Conservation (phyloP, 2,113 vertebrate species). For the Scomber colias region DNA sequence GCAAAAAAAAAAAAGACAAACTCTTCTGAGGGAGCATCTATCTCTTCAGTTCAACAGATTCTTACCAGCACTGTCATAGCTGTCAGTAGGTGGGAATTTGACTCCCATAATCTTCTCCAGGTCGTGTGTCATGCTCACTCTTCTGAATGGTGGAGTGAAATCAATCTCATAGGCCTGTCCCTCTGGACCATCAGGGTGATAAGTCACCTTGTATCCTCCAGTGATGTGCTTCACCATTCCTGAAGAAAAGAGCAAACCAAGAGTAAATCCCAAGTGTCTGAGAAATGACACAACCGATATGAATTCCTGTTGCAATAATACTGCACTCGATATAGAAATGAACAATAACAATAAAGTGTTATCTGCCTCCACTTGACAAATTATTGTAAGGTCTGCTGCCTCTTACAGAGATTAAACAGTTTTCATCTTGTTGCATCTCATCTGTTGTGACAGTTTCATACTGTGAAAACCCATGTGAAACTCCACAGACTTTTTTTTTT, state of each 20-base stretch:
- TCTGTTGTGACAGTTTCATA: too few relatives aligned
- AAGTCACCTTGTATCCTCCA: slow-evolving; percentile 91
- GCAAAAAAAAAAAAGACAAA: neutral
- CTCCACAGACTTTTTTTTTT: neutral
- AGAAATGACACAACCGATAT: neutral
- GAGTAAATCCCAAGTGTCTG: too few relatives aligned
- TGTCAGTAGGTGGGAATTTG: slow-evolving; percentile 89
- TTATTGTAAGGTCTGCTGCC: too few relatives aligned
- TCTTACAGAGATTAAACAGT: too few relatives aligned
- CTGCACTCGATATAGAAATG: too few relatives aligned
- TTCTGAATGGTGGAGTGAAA: slow-evolving; percentile 96
- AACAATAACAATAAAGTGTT: too few relatives aligned
- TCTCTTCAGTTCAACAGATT: neutral
- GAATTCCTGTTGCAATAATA: too few relatives aligned
- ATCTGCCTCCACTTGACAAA: too few relatives aligned
- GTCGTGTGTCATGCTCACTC: slow-evolving; percentile 92
- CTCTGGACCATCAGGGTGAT: slow-evolving; percentile 95
- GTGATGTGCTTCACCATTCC: slow-evolving; percentile 97
- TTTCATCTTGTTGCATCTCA: neutral
- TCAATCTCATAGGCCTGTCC: slow-evolving; percentile 91
- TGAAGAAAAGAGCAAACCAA: slow-evolving; percentile 64
- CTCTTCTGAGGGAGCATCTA: neutral
- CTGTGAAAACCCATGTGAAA: neutral
- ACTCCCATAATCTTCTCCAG: slow-evolving; percentile 91
- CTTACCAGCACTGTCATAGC: slow-evolving; percentile 81